phyloP scores from a whole-genome alignment of 2,113 vertebrate genomes.

The Rhinolophus sinicus region DNA sequence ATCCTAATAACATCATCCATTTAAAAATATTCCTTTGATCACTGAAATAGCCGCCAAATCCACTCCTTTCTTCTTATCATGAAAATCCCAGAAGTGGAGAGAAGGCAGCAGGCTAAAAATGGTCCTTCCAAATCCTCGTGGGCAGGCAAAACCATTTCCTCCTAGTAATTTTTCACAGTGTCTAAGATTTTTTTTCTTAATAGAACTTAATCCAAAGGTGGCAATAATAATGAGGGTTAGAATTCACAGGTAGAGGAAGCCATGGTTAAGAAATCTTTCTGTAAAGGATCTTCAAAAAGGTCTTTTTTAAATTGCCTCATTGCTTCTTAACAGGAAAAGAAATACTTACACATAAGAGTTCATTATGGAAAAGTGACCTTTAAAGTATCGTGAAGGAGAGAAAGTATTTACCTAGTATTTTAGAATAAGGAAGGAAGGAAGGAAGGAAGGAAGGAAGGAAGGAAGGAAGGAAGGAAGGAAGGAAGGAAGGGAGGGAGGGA shows the following conservation, averaged over 20 bases:
- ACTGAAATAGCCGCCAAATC: slow-evolving; percentile 16
- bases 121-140: background rate
- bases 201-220: background rate
- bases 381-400: background rate
- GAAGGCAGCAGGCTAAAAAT: background rate
- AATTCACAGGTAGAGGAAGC: background rate
- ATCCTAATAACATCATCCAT: slow-evolving; percentile 45
- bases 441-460: accelerated
- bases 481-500: accelerated
- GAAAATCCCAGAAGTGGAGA: background rate
- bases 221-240: background rate
- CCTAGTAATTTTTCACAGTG: background rate
- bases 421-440: background rate
- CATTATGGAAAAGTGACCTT: background rate
- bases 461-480: accelerated
- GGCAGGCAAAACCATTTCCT: background rate
- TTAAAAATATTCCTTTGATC: slow-evolving; percentile 41
- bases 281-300: background rate
- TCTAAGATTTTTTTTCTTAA: slow-evolving; percentile 37
- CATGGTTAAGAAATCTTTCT: background rate
- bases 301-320: background rate
- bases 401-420: background rate
- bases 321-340: background rate
- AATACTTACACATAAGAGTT: background rate
- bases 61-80: background rate